Percentiles rank a stretch among this genome's conserved stretches.
Conservation (phyloP, 1,140 invertebrate genomes). For the Vollenhovia emeryi region DNA sequence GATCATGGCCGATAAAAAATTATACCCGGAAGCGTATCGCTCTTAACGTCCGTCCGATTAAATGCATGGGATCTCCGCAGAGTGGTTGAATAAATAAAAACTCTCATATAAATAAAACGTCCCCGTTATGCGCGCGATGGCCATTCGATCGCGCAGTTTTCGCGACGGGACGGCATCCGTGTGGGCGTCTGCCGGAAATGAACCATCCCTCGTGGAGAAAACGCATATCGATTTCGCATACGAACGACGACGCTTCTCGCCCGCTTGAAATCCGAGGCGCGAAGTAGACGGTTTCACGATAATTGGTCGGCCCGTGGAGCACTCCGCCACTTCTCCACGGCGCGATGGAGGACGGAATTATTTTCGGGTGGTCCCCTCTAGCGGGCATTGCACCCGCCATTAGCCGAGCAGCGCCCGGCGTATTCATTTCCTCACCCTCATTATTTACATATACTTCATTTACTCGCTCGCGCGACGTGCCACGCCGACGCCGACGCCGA, state of each 20-base stretch:
- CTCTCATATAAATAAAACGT: not conserved
- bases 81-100: not conserved
- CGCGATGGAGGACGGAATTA: constrained; percentile 77
- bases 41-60: not conserved
- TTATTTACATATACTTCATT: constrained; percentile 84
- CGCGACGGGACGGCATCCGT: constrained; percentile 11
- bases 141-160: not conserved
- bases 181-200: constrained; percentile 5
- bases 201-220: constrained; percentile 30
- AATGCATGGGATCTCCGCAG: too few species aligned
- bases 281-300: constrained; percentile 78
- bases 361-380: constrained; percentile 82
- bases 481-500: not conserved
- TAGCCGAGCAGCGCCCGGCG: constrained; percentile 71
- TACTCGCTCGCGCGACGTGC: constrained; percentile 65
- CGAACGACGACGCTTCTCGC: constrained; percentile 72
- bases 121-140: not conserved
- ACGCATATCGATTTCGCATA: constrained; percentile 57
- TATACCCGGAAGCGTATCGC: not conserved
- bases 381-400: constrained; percentile 82
- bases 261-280: constrained; percentile 75
- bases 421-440: constrained; percentile 81
- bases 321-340: constrained; percentile 48
- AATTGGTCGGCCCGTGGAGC: constrained; percentile 79
- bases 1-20: constrained; percentile 10